Evolutionary conservation across 2,113 vertebrate species (phyloP).

Genomic region (Suricata suricatta): DNA sequence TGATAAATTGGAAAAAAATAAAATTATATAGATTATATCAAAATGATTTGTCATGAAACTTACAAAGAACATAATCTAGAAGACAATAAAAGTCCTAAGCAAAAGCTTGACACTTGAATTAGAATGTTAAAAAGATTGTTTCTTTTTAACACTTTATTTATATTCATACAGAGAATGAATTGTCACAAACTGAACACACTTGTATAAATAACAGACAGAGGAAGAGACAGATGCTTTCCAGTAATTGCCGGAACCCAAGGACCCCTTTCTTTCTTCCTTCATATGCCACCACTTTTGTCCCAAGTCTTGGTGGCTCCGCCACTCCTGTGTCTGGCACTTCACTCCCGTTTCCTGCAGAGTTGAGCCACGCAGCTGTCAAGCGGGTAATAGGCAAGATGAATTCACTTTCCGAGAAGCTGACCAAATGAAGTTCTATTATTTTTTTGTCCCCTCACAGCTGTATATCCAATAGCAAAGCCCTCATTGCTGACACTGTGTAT

Average conservation of each 20-base stretch:
- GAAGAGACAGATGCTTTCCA: neutral
- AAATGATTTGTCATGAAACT: neutral
- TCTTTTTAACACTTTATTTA: neutral
- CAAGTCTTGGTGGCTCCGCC: too few relatives aligned
- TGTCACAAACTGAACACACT: neutral
- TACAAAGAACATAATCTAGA: neutral
- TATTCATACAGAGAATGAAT: neutral
- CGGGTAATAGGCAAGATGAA: neutral
- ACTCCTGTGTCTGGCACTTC: too few relatives aligned
- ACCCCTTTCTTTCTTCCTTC: neutral
- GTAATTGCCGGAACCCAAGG: too few relatives aligned
- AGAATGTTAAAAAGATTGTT: neutral
- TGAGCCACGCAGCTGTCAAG: neutral
- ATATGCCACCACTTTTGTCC: neutral
- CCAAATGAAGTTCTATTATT: neutral
- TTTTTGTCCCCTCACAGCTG: neutral
- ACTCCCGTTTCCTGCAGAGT: neutral
- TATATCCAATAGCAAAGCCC: neutral
- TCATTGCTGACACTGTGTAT: neutral
- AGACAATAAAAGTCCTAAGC: neutral
- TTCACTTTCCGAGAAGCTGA: neutral
- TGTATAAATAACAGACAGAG: neutral
- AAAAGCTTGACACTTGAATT: neutral
- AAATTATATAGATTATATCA: neutral
- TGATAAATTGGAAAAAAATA: neutral